Evolutionary conservation across 2,888 invertebrate species (phyloP).

Genomic region (Myopa tessellatipennis): DNA sequence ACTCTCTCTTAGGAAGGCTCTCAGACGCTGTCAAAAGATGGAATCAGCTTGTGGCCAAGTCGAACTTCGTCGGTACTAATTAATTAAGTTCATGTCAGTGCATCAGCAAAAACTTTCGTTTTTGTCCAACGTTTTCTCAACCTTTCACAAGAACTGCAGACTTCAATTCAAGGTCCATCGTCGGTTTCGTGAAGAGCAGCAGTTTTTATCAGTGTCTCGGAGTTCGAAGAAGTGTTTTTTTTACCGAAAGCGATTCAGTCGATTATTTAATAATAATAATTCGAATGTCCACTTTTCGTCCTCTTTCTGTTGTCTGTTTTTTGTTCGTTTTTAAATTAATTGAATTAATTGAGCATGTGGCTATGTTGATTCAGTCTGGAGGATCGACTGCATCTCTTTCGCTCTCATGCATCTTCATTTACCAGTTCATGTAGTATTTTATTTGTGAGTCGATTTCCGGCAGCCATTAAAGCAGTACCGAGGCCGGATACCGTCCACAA

Average conservation of each 20-base stretch:
- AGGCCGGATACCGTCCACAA: background rate
- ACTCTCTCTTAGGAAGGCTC: conserved; percentile 6
- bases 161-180: no score
- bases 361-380: background rate
- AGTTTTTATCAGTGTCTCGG: no score
- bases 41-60: conserved; percentile 25
- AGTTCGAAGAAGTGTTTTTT: no score
- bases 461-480: background rate
- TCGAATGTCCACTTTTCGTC: background rate
- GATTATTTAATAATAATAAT: background rate
- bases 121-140: background rate
- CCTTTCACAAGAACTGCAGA: background rate
- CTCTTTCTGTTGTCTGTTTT: background rate
- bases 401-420: background rate
- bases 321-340: conserved; percentile 1
- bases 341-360: conserved; percentile 28
- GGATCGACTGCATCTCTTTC: background rate
- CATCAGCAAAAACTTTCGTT: conserved; percentile 20
- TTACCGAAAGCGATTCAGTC: background rate
- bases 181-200: no score
- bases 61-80: conserved; percentile 45
- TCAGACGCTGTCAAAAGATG: background rate
- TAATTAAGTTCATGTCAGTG: conserved; percentile 50
- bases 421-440: background rate
- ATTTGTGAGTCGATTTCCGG: background rate